A percentile compares a stretch with the other conserved stretches of the same genome.
These are phyloP conservation scores for Calephelis virginiensis DNA, from an alignment of 1,140 invertebrate species.

Conservation along the genomic window DNA sequence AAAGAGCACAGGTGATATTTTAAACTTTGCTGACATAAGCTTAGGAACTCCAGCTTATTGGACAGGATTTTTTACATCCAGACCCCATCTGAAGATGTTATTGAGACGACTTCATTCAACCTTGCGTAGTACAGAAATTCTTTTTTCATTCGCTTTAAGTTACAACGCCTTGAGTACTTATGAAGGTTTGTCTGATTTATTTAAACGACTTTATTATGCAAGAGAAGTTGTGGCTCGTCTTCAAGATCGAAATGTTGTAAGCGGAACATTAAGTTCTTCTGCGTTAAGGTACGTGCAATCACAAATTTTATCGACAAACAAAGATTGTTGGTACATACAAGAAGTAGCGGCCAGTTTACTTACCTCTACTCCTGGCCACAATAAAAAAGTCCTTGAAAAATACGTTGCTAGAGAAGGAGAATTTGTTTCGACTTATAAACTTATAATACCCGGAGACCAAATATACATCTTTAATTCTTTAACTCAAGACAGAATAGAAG, in stretches of 20 bases:
- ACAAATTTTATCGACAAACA: slow-evolving; percentile 45
- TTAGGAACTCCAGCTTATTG: slow-evolving; percentile 91
- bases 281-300: slow-evolving; percentile 48
- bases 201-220: slow-evolving; percentile 83
- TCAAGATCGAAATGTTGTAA: slow-evolving; percentile 54
- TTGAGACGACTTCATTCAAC: slow-evolving; percentile 88
- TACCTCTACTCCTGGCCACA: slow-evolving; percentile 70
- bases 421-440: slow-evolving; percentile 79
- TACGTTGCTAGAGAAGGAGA: slow-evolving; percentile 86
- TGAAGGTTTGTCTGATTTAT: slow-evolving; percentile 63
- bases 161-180: slow-evolving; percentile 79
- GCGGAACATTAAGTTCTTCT: slow-evolving; percentile 49
- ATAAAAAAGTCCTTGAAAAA: slow-evolving; percentile 84
- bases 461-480: slow-evolving; percentile 88
- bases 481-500: slow-evolving; percentile 83
- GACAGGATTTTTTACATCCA: slow-evolving; percentile 93
- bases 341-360: slow-evolving; percentile 55
- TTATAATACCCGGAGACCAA: slow-evolving; percentile 75
- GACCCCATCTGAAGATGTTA: slow-evolving; percentile 91
- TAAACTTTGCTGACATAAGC: slow-evolving; percentile 92
- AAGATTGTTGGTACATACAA: slow-evolving; percentile 66
- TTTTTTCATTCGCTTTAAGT: slow-evolving; percentile 87
- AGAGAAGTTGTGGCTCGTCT: slow-evolving; percentile 80
- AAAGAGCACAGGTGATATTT: slow-evolving; percentile 91
- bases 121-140: slow-evolving; percentile 88